phyloP scores from a whole-genome alignment of 2,113 vertebrate species.

The Scalopus aquaticus region DNA sequence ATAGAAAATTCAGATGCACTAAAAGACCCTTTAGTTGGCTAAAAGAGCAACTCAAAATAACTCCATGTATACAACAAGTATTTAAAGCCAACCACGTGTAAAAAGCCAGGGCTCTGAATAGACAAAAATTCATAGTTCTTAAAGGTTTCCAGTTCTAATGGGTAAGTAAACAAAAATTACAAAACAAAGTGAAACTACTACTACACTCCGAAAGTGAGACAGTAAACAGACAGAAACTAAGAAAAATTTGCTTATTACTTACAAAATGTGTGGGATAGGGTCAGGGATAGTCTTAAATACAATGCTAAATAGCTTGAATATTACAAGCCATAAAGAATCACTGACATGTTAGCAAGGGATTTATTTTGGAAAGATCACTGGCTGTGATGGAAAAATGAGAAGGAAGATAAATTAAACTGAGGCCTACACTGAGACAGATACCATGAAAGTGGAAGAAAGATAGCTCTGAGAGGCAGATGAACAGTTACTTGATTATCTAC shows the following conservation, averaged over 20 bases:
- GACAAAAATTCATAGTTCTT: not conserved
- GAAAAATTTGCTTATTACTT: not conserved
- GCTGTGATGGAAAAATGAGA: not conserved
- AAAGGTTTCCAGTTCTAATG: not conserved
- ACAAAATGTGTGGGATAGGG: not conserved
- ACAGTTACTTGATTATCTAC: not conserved
- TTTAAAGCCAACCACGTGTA: not conserved
- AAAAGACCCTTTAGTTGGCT: not conserved
- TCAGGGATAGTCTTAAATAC: not conserved
- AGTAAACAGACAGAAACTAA: not conserved
- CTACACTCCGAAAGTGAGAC: not conserved
- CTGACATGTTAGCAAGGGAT: not conserved
- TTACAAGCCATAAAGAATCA: not conserved
- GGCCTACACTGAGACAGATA: not conserved
- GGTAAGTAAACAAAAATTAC: not conserved
- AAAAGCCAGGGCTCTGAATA: not conserved
- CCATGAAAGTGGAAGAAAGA: not conserved
- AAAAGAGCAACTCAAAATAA: not conserved
- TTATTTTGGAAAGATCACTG: not conserved
- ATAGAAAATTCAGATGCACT: not conserved
- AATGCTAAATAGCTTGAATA: not conserved
- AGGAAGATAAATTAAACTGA: not conserved
- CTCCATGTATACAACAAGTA: not conserved
- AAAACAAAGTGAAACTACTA: not conserved
- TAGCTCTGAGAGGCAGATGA: not conserved